Evolutionary conservation across 2,797 vertebrate genomes (phyloP).

Genomic region (Philypnodon macrostomus): DNA sequence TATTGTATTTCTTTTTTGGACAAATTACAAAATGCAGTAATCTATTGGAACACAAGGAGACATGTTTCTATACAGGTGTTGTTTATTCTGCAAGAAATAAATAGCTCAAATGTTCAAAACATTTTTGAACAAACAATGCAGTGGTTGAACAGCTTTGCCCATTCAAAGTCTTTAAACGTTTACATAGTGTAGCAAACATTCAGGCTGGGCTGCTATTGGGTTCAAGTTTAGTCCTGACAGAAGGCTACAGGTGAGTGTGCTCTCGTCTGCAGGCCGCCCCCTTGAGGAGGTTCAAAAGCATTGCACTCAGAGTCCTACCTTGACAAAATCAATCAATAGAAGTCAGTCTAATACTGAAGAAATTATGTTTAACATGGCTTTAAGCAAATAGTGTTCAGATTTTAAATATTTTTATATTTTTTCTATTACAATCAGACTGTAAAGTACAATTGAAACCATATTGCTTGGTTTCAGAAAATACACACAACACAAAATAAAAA

Average conservation of each 20-base stretch:
- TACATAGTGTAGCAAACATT: conserved; percentile 78
- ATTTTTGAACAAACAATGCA: conserved; percentile 76
- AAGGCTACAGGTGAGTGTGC: conserved; percentile 62
- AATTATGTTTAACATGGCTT: conserved; percentile 14
- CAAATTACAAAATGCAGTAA: neutral
- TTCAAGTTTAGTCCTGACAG: conserved; percentile 77
- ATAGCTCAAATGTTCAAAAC: conserved; percentile 89
- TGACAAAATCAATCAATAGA: neutral
- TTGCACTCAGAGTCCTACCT: neutral
- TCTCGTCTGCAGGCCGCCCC: conserved; percentile 3
- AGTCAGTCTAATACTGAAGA: conserved; percentile 19
- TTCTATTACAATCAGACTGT: no score
- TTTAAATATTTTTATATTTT: no score
- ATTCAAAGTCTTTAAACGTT: conserved; percentile 69
- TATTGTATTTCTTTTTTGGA: neutral
- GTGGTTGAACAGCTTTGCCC: conserved; percentile 81
- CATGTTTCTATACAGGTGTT: conserved; percentile 74
- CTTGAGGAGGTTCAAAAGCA: conserved; percentile 6
- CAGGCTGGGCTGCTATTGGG: conserved; percentile 76
- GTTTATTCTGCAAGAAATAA: conserved; percentile 94
- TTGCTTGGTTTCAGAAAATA: neutral
- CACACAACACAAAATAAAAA: no score
- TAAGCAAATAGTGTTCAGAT: conserved; percentile 10
- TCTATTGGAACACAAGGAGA: neutral
- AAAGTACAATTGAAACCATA: neutral